phyloP scores from a whole-genome alignment of 2,113 vertebrate species.

The Entelurus aequoreus region DNA sequence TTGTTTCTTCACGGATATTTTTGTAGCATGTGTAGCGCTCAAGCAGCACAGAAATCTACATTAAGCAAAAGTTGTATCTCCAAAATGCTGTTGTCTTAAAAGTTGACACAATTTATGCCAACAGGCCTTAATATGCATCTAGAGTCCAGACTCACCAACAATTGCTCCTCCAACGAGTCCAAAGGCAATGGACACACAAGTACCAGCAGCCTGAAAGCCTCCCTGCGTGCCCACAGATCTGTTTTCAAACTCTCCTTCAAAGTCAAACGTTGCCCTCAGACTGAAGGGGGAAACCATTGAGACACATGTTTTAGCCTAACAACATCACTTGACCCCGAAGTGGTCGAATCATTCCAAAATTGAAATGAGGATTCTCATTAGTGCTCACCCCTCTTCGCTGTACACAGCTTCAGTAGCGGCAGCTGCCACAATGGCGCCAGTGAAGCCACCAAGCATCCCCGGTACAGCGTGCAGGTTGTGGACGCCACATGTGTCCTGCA shows the following conservation, averaged over 20 bases:
- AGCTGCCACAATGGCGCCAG: conserved; percentile 85
- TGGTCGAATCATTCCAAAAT: not conserved
- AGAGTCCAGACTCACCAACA: conserved; percentile 77
- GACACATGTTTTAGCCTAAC: not conserved
- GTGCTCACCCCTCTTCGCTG: conserved; percentile 75
- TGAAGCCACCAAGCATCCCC: conserved; percentile 84
- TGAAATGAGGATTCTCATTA: not conserved
- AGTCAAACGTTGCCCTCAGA: conserved; percentile 70
- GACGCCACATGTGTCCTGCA: conserved; percentile 93
- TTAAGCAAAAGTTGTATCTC: no score
- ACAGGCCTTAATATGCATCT: not conserved
- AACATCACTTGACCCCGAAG: not conserved
- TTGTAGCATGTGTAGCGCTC: no score
- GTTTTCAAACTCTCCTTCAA: conserved; percentile 27
- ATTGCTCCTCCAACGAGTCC: conserved; percentile 81
- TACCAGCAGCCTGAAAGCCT: conserved; percentile 82
- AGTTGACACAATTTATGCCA: no score
- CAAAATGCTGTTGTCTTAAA: no score
- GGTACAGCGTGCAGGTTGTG: conserved; percentile 93
- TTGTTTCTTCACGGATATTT: no score
- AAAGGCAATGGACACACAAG: conserved; percentile 81
- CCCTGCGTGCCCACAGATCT: conserved; percentile 73
- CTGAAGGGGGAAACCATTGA: conserved; percentile 55
- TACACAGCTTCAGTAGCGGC: conserved; percentile 71
- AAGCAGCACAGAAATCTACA: no score